Conservation (phyloP, 2,888 invertebrate species). For the Pandemis cinnamomeana region DNA sequence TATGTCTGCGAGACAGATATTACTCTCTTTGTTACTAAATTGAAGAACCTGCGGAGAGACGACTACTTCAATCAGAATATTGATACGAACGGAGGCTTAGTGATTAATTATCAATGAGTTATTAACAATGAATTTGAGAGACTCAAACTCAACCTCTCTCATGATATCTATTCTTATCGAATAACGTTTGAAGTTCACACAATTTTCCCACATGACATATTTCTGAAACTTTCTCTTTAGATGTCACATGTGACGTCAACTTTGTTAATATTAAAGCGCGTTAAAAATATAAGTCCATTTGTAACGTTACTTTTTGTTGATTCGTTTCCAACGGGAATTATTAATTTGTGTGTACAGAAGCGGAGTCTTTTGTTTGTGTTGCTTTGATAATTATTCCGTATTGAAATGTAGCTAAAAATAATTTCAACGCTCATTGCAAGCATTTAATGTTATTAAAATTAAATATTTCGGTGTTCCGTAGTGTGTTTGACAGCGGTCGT, state of each 20-base stretch:
- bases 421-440: not conserved
- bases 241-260: conserved; percentile 17
- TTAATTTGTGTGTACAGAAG: conserved; percentile 12
- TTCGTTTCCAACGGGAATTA: conserved; percentile 6
- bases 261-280: not conserved
- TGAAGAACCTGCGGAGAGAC: no score
- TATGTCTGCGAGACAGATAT: not conserved
- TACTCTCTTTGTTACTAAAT: not conserved
- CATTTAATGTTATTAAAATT: conserved; percentile 13
- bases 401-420: conserved; percentile 13
- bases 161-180: conserved; percentile 2
- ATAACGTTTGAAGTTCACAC: conserved; percentile 28
- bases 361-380: conserved; percentile 9
- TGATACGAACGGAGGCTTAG: not conserved
- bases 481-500: conserved; percentile 20
- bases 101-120: not conserved
- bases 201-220: conserved; percentile 32
- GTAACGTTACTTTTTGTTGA: not conserved
- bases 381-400: not conserved
- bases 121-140: not conserved
- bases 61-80: conserved; percentile 1
- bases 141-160: not conserved
- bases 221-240: conserved; percentile 29
- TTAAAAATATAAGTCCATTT: conserved; percentile 3
- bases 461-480: conserved; percentile 6